Evolutionary conservation across 2,888 invertebrate species (phyloP).

Genomic region (Ceratothoa steindachneri): DNA sequence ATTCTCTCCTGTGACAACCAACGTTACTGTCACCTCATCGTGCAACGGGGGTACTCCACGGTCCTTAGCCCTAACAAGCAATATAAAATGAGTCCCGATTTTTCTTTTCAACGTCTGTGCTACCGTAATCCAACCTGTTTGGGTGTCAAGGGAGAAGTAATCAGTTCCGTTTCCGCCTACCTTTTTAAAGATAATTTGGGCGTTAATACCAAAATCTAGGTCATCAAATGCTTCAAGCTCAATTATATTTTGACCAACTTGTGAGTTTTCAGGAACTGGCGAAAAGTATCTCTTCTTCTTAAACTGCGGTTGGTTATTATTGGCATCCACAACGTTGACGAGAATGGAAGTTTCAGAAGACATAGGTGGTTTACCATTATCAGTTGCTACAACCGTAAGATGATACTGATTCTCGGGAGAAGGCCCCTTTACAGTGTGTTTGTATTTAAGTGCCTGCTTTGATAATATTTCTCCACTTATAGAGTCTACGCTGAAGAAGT

Average conservation of each 20-base stretch:
- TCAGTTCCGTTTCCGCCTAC: conserved; percentile 53
- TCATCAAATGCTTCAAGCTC: conserved; percentile 49
- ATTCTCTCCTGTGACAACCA: conserved; percentile 83
- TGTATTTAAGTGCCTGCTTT: conserved; percentile 74
- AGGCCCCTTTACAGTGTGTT: conserved; percentile 65
- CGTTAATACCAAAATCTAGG: conserved; percentile 54
- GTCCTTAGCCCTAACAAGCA: conserved; percentile 74
- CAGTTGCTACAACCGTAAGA: conserved; percentile 83
- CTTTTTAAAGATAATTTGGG: conserved; percentile 52
- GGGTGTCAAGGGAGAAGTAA: conserved; percentile 52
- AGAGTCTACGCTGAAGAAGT: conserved; percentile 84
- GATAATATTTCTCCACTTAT: conserved; percentile 89
- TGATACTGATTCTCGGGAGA: conserved; percentile 86
- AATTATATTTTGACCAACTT: conserved; percentile 44
- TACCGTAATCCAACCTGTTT: conserved; percentile 67
- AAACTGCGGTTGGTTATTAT: conserved; percentile 85
- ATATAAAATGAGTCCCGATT: conserved; percentile 59
- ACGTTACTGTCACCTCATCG: conserved; percentile 67
- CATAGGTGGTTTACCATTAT: conserved; percentile 91
- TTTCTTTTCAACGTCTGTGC: conserved; percentile 59
- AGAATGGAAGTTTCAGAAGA: conserved; percentile 80
- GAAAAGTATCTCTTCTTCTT: conserved; percentile 63
- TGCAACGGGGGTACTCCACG: conserved; percentile 80
- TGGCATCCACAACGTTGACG: conserved; percentile 84
- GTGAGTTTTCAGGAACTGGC: conserved; percentile 68